Conservation (phyloP, 1,140 invertebrate species). For the Drosophila nasuta region DNA sequence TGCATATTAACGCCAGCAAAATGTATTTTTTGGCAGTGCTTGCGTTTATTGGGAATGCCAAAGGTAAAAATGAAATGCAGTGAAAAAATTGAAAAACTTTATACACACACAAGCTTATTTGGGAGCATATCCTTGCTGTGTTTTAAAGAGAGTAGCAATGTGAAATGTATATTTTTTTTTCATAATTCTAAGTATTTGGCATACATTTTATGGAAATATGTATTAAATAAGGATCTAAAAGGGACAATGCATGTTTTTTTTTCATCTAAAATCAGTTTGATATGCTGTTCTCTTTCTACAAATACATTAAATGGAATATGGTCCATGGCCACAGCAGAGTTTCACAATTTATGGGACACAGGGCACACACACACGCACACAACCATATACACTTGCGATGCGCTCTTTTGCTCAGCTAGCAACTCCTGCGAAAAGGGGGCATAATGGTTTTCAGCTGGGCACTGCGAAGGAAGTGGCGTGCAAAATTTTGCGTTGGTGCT, state of each 20-base stretch:
- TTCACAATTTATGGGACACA: conserved; percentile 79
- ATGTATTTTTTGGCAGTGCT: conserved; percentile 81
- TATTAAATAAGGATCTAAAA: conserved; percentile 5
- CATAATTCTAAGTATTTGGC: not conserved
- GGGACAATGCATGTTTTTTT: conserved; percentile 50
- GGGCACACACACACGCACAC: conserved; percentile 69
- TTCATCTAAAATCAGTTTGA: conserved; percentile 64
- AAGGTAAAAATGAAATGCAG: conserved; percentile 62
- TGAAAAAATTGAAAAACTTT: conserved; percentile 70
- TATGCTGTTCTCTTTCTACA: conserved; percentile 58
- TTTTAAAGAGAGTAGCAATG: conserved; percentile 39
- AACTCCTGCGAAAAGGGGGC: conserved; percentile 61
- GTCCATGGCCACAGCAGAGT: conserved; percentile 79
- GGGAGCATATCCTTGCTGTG: conserved; percentile 60
- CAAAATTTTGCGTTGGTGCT: conserved; percentile 71
- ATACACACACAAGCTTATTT: conserved; percentile 62
- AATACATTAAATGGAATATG: conserved; percentile 73
- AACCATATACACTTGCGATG: conserved; percentile 44
- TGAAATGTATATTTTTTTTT: conserved; percentile 35
- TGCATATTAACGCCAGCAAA: conserved; percentile 57
- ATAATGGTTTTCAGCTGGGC: conserved; percentile 62
- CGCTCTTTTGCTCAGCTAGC: conserved; percentile 67
- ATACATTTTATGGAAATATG: conserved; percentile 20
- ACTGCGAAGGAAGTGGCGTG: conserved; percentile 73
- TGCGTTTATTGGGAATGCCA: conserved; percentile 79